A percentile compares a stretch with the other conserved stretches of the same genome.
Conservation (phyloP, 2,888 invertebrate genomes). For the Limnephilus rhombicus region DNA sequence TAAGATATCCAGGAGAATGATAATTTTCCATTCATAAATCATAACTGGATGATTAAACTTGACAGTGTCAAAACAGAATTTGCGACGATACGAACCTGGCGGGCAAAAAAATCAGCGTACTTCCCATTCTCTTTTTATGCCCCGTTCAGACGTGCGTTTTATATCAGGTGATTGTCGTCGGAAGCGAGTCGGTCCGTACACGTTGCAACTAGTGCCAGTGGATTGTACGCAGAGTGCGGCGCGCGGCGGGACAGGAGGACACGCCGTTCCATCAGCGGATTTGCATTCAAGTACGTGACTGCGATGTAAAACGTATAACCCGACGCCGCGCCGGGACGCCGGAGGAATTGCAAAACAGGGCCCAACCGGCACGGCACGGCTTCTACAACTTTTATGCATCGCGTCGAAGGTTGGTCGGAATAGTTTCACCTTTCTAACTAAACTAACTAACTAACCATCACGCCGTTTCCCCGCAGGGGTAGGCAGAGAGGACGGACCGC, state of each 20-base stretch:
- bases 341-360: not conserved
- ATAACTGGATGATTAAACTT: not conserved
- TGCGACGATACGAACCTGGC: not conserved
- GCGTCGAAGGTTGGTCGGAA: not conserved
- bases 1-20: not conserved
- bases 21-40: not conserved
- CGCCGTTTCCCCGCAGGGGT: too few species aligned
- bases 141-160: not conserved
- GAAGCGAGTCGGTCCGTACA: not conserved
- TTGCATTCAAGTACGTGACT: slow-evolving; percentile 26
- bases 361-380: not conserved
- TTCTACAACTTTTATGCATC: not conserved
- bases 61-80: not conserved
- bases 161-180: not conserved
- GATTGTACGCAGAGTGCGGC: not conserved
- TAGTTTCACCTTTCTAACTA: not conserved
- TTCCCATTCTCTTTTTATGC: not conserved
- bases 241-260: not conserved
- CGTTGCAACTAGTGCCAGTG: not conserved
- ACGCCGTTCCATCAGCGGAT: slow-evolving; percentile 23
- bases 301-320: not conserved
- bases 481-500: too few species aligned
- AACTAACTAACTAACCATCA: too few species aligned
- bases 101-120: not conserved
- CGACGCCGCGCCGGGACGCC: not conserved